phyloP scores from a whole-genome alignment of 92 coral and sea anemone genomes.

The Umimayanthus chanpuru region DNA sequence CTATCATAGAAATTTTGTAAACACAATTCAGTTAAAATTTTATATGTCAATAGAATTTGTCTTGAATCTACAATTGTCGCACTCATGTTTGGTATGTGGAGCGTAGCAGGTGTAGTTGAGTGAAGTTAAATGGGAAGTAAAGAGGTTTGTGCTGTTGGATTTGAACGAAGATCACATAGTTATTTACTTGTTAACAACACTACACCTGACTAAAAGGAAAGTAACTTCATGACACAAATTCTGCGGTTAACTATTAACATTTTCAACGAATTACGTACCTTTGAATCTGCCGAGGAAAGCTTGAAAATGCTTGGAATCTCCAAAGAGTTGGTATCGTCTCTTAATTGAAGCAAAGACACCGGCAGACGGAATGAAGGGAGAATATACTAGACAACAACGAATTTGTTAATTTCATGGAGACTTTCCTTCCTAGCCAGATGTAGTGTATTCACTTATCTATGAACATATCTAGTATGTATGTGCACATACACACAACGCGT shows the following conservation, averaged over 20 bases:
- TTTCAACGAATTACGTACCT: constrained; percentile 25
- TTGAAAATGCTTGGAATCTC: constrained; percentile 13
- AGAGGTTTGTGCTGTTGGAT: not conserved
- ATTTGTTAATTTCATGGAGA: not conserved
- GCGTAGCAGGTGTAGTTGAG: not conserved
- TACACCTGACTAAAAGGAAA: constrained; percentile 38
- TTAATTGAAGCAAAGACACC: not conserved
- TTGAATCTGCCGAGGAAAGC: not conserved
- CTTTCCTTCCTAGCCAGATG: constrained; percentile 41
- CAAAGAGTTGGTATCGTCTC: constrained; percentile 17
- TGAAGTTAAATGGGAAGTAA: not conserved
- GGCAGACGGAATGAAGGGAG: not conserved
- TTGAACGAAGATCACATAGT: too few species aligned
- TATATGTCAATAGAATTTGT: not conserved
- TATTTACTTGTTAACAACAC: not conserved
- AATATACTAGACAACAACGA: not conserved
- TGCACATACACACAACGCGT: too few species aligned
- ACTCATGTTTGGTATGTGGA: too few species aligned
- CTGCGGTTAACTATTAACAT: not conserved
- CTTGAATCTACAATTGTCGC: not conserved
- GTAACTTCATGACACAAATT: not conserved
- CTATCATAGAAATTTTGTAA: too few species aligned
- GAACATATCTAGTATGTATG: not conserved
- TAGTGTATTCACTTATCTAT: constrained; percentile 13
- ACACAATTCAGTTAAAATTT: not conserved